Percentiles rank a stretch among this genome's conserved stretches.
Evolutionary conservation across 2,888 invertebrate genomes (phyloP).

Genomic region (Epinotia demarniana): DNA sequence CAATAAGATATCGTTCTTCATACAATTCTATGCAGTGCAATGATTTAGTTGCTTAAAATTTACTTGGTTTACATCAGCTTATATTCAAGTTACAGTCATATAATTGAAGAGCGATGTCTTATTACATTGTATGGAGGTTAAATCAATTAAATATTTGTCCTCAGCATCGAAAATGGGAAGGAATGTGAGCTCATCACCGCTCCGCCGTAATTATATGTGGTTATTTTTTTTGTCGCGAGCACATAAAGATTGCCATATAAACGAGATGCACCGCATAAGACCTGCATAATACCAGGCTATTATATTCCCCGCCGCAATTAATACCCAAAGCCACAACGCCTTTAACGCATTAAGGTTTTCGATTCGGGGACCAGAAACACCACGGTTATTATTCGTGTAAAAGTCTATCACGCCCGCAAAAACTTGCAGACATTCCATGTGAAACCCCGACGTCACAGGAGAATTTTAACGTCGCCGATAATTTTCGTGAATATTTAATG

Average conservation of each 20-base stretch:
- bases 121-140: constrained; percentile 12
- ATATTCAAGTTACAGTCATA: neutral
- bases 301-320: constrained; percentile 70
- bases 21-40: too few species aligned
- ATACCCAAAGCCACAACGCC: constrained; percentile 64
- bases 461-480: constrained; percentile 39
- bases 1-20: too few species aligned
- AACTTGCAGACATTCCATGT: constrained; percentile 45
- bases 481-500: constrained; percentile 70
- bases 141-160: constrained; percentile 31
- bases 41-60: too few species aligned
- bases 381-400: constrained; percentile 67
- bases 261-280: constrained; percentile 64
- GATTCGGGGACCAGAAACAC: constrained; percentile 59
- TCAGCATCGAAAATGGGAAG: constrained; percentile 27
- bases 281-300: constrained; percentile 73
- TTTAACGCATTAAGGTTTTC: constrained; percentile 56
- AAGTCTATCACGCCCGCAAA: constrained; percentile 56
- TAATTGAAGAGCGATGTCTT: neutral
- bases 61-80: too few species aligned
- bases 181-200: constrained; percentile 43
- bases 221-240: constrained; percentile 63
- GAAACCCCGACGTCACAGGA: neutral
- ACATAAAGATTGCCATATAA: constrained; percentile 67
- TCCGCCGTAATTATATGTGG: constrained; percentile 56